Evolutionary conservation across 2,113 vertebrate species (phyloP).

Genomic region (Actenoides hombroni): DNA sequence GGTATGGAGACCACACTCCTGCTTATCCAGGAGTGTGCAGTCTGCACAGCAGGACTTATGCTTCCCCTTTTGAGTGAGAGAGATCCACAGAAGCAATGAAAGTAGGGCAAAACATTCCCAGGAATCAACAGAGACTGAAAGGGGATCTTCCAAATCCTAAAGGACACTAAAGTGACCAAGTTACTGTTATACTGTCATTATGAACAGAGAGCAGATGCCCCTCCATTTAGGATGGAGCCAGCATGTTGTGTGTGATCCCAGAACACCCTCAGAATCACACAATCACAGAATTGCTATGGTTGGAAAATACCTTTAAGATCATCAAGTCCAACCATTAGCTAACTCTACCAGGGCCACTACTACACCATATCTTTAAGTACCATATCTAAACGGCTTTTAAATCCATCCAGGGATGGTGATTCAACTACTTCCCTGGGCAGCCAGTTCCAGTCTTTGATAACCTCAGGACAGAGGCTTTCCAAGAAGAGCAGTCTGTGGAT

Average conservation of each 20-base stretch:
- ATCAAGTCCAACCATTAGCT: too few species aligned
- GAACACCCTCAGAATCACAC: neutral
- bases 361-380: too few species aligned
- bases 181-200: neutral
- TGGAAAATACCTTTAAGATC: too few species aligned
- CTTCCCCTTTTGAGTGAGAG: neutral
- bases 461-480: neutral
- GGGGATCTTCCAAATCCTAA: neutral
- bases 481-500: neutral
- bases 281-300: too few species aligned
- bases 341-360: too few species aligned
- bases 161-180: neutral
- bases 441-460: too few species aligned
- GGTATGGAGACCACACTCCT: neutral
- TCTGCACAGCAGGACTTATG: rapidly evolving
- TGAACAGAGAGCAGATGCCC: neutral
- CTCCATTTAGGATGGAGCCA: neutral
- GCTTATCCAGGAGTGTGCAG: rapidly evolving
- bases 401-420: too few species aligned
- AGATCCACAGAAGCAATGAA: neutral
- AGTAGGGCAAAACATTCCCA: neutral
- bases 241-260: neutral
- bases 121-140: neutral
- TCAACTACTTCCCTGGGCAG: too few species aligned
- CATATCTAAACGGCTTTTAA: too few species aligned